Evolutionary conservation across 2,113 vertebrate genomes (phyloP), one percentile per base, ranked within the genome.

Genomic region (Sarotherodon lohbergeri): DNA sequence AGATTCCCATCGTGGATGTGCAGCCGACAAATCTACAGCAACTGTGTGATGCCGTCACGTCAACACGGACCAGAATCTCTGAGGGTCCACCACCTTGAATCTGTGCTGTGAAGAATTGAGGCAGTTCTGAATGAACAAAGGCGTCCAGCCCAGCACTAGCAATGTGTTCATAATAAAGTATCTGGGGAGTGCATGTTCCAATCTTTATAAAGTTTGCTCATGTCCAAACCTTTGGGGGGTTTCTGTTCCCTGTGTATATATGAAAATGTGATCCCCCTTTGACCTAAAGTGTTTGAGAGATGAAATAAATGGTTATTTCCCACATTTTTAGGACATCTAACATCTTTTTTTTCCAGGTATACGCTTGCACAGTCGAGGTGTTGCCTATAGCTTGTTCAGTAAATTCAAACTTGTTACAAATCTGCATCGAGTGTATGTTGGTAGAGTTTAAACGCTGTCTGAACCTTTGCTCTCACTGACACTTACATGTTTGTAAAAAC

Each of bases 351-450:
- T n/a, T 0, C 59, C 59, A 66, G 61, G 19, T 39, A 2, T 19
- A 22, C 10, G 59, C 9, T 63, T 63, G 4, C 32, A 34, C 59
- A n/a, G 32, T 32, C 5, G 8, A 9, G 27, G 0, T 32, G 57
- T 32, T 0, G 27, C 9, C 32, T 36, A 4, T 0, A 19, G 32
- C 5, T 36, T n/a, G 59, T 63, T 63, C 59, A n/a, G 59, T 63
- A 63, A 36, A 63, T 11, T 34, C 59, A 63, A 11, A 36, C 59
- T 63, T 59, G 11, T 24, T 13, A 13, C 12, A 56, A 27, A 56
- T 56, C 22, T 27, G 11, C 6, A 0, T 24, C 1, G 12, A 3
- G 55, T 16, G 24, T 32, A n/a, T n/a, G 32, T 66, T 9, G 0
- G 61, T 1, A n/a, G 32, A 39, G 59, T 36, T 66, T 66, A 66